Conservation (phyloP, 2,113 vertebrate species). For the Xyrauchen texanus region DNA sequence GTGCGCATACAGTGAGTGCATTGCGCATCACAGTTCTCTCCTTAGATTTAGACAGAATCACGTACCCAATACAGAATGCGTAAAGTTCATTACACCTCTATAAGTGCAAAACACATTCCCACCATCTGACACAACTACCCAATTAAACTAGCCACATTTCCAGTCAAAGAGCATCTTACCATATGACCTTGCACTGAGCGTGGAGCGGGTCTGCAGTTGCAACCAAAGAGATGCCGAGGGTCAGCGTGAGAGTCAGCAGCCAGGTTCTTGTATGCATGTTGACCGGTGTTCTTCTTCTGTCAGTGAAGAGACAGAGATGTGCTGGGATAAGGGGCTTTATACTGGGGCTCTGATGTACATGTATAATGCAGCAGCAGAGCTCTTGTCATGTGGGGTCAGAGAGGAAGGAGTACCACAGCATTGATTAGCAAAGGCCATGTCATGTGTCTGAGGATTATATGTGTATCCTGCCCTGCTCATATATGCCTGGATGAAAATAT, state of each 20-base stretch:
- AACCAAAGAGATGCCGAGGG: conserved; percentile 5
- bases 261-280: conserved; percentile 32
- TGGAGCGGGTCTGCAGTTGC: conserved; percentile 12
- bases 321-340: background rate
- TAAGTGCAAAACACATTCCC: too few species aligned
- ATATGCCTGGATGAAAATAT: too few species aligned
- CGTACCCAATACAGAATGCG: background rate
- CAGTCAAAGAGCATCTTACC: conserved; percentile 23
- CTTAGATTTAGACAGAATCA: background rate
- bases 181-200: conserved; percentile 48
- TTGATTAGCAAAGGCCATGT: conserved; percentile 1
- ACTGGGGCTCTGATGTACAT: background rate
- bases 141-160: too few species aligned
- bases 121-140: background rate
- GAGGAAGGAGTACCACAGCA: background rate
- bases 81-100: background rate
- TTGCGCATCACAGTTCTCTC: too few species aligned
- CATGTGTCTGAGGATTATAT: too few species aligned
- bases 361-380: background rate
- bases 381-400: background rate
- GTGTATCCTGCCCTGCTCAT: too few species aligned
- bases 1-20: too few species aligned
- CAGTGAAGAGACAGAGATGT: background rate
- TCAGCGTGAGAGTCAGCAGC: conserved; percentile 8
- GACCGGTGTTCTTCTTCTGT: background rate